Percentiles rank a stretch among this genome's conserved stretches.
phyloP scores from a whole-genome alignment of 2,888 invertebrate genomes.

The Pegoplata infirma region DNA sequence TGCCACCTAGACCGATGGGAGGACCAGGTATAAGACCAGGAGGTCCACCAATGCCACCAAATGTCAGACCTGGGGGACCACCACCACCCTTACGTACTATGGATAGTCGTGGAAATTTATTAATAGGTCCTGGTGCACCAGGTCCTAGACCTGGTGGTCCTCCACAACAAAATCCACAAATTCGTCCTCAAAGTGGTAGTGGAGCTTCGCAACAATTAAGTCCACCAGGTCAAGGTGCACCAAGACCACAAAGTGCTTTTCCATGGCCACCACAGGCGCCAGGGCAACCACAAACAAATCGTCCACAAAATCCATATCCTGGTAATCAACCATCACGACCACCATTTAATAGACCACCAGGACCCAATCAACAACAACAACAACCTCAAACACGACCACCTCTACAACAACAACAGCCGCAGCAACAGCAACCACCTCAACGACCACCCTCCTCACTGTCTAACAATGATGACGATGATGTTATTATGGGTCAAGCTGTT shows the following conservation, averaged over 20 bases:
- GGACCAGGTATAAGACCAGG: conserved; percentile 68
- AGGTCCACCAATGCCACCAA: conserved; percentile 70
- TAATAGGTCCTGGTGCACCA: conserved; percentile 70
- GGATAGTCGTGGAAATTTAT: conserved; percentile 79
- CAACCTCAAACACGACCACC: conserved; percentile 65
- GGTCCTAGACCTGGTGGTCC: conserved; percentile 64
- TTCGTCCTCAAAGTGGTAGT: conserved; percentile 65
- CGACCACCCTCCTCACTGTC: conserved; percentile 65
- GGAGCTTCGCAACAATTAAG: conserved; percentile 68
- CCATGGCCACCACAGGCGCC: conserved; percentile 69
- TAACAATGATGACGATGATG: conserved; percentile 76
- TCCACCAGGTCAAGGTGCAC: conserved; percentile 73
- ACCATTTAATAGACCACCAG: conserved; percentile 65
- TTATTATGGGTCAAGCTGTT: conserved; percentile 76
- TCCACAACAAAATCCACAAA: conserved; percentile 70
- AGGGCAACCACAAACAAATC: conserved; percentile 67
- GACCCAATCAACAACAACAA: conserved; percentile 70
- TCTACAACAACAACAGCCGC: conserved; percentile 68
- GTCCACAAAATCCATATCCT: conserved; percentile 67
- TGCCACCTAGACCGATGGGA: conserved; percentile 72
- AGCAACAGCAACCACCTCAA: conserved; percentile 63
- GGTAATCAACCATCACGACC: conserved; percentile 66
- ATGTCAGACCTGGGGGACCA: conserved; percentile 67
- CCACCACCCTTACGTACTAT: conserved; percentile 76
- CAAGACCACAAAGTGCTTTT: conserved; percentile 71